Evolutionary conservation across 2,113 vertebrate genomes (phyloP), one percentile per base, ranked within the genome.

Genomic region (Macquaria ambigua): DNA sequence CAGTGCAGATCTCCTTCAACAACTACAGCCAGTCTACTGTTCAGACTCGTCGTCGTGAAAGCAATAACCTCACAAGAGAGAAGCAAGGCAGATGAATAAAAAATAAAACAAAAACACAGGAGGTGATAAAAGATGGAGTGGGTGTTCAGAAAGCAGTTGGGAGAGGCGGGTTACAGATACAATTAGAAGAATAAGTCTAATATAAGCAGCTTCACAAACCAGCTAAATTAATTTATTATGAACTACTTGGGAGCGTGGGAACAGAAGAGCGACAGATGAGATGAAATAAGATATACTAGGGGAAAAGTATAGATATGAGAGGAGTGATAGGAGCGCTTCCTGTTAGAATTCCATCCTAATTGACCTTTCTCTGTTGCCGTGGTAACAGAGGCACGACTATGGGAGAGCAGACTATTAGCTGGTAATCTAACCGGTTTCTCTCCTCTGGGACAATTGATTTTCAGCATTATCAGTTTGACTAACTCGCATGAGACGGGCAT

Each of bases 331-430:
- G 48, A 92, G 63, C 1, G 75, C 71, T 93, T 94, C 93, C 94
- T 93, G 92, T 90, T 92, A 85, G 82, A 91, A 92, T 92, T 93
- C 91, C 92, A 89, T 87, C 87, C 67, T 85, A 92, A 89, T 72
- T 93, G 92, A 92, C 93, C 91, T 77, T 90, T 92, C 52, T 78
- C 78, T 84, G 94, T 93, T 89, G 78, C 91, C 83, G 31, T 87
- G 91, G 92, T 56, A 93, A 93, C 92, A 61, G 79, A 82, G 41
- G 68, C 83, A 82, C 31, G 14, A 71, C 72, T 67, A 67, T 14
- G 56, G 59, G 64, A 80, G 87, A 77, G 78, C 61, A 12, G 48
- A 3, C 73, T 66, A 90, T 92, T 91, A 83, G 70, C 83, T 87
- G 85, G 79, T 89, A 83, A 90, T 92, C 84, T 69, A 34, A 84